Percentiles rank a stretch among this genome's conserved stretches.
Evolutionary conservation across 2,797 vertebrate species (phyloP).

Genomic region (Artibeus jamaicensis): DNA sequence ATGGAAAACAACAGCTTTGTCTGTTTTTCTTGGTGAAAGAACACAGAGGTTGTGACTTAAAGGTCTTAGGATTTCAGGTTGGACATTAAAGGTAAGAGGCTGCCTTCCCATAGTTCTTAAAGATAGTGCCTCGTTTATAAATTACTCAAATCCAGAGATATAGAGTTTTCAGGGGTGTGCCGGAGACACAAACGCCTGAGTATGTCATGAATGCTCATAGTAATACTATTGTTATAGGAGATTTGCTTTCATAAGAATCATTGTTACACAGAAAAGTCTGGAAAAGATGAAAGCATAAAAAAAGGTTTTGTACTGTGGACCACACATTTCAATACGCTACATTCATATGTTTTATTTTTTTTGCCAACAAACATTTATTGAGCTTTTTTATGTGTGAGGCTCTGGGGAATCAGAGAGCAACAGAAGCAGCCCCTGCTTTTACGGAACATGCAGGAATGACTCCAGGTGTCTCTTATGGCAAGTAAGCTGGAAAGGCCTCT

Average conservation of each 20-base stretch:
- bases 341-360: not conserved
- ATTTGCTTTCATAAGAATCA: slow-evolving; percentile 11
- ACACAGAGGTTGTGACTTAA: slow-evolving; percentile 22
- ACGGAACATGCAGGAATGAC: not conserved
- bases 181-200: not conserved
- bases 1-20: slow-evolving; percentile 38
- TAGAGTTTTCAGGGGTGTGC: not conserved
- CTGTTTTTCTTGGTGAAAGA: slow-evolving; percentile 30
- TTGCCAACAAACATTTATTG: not conserved
- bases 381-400: not conserved
- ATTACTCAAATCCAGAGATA: not conserved
- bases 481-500: not conserved
- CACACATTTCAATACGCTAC: not conserved
- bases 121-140: slow-evolving; percentile 11
- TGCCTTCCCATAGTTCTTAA: not conserved
- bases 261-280: not conserved
- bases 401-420: not conserved
- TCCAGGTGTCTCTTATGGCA: not conserved
- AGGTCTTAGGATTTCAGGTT: not conserved
- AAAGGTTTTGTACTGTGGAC: not conserved
- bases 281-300: not conserved
- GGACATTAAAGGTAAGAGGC: not conserved
- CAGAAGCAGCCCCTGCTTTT: not conserved
- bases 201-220: not conserved
- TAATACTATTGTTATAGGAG: not conserved